Evolutionary conservation across 2,113 vertebrate species (phyloP), one percentile per base, ranked within the genome.

Genomic region (Plotosus lineatus): DNA sequence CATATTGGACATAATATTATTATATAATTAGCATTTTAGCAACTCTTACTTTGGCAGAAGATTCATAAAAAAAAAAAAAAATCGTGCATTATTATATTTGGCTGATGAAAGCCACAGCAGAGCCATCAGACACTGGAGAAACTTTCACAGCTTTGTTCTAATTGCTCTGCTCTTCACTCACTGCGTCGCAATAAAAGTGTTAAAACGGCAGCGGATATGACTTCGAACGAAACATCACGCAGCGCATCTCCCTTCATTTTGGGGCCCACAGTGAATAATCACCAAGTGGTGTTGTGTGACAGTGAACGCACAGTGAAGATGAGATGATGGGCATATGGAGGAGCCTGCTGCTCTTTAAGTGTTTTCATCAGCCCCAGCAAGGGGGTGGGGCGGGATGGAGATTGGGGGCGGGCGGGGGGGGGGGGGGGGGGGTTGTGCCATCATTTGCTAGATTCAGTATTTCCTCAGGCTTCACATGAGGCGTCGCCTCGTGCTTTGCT

Each of bases 291-390:
- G 66, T 60, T 55, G 53, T 28, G 56, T 21, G 55, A 61, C 23
- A 40, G 55, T 19, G 79, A 55, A 56, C 33, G 44, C 77, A 66
- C 77, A 17, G 40, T 58, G 78, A 63, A 58, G 61, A 75, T 31
- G 65, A 53, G 61, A 82, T 82, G 80, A 77, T 36, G 48, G 50
- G 73, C 80, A 77, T 82, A 82, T 76, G 80, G 80, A 77, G 73
- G 80, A 82, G 60, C 80, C 56, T 63, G 73, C 61, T 82, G 80
- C 61, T 82, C 73, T 46, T 38, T 58, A 76, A 82, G 61, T 46
- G 61, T 56, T 82, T 46, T 82, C 51, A 82, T 82, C 80, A 82
- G 80, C 26, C 50, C 50, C 80, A 82, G 80, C 73, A 58, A 76
- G 80, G 74, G 50, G 73, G 38, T 46, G 73, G 50, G n/a, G n/a